phyloP scores from a whole-genome alignment of 2,888 invertebrate genomes.

The Selenia dentaria region DNA sequence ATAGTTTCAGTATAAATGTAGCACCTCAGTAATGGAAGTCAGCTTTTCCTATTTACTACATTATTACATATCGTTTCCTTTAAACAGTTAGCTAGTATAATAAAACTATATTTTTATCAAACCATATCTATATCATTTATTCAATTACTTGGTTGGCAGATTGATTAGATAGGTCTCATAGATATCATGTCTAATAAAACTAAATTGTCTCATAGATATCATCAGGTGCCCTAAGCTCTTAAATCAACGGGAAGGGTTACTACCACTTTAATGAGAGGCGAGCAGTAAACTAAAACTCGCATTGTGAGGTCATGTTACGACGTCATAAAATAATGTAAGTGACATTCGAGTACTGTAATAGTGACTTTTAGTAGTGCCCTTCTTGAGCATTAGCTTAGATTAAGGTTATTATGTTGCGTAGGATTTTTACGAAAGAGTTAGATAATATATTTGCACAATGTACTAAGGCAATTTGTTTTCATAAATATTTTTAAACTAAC shows the following conservation, averaged over 20 bases:
- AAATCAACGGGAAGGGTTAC: constrained; percentile 20
- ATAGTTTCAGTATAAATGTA: too few species aligned
- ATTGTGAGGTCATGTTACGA: constrained; percentile 54
- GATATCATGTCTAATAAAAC: too few species aligned
- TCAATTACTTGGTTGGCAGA: too few species aligned
- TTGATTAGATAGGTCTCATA: too few species aligned
- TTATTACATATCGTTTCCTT: too few species aligned
- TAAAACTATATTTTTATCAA: too few species aligned
- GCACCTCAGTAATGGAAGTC: too few species aligned
- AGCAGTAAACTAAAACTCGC: constrained; percentile 51
- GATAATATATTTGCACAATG: constrained; percentile 10
- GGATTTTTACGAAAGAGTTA: constrained; percentile 22
- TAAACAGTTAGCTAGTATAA: too few species aligned
- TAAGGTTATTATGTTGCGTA: constrained; percentile 32
- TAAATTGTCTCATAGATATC: constrained; percentile 9
- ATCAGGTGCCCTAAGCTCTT: constrained; percentile 18
- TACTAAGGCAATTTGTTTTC: too few species aligned
- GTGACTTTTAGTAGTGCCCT: constrained; percentile 64
- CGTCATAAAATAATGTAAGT: constrained; percentile 66
- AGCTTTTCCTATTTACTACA: too few species aligned
- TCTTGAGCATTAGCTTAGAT: constrained; percentile 36
- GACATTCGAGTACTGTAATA: constrained; percentile 56
- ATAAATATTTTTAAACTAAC: too few species aligned
- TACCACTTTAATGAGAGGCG: constrained; percentile 45
- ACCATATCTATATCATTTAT: too few species aligned